Conservation (phyloP, 2,113 vertebrate genomes). For the Ondatra zibethicus region DNA sequence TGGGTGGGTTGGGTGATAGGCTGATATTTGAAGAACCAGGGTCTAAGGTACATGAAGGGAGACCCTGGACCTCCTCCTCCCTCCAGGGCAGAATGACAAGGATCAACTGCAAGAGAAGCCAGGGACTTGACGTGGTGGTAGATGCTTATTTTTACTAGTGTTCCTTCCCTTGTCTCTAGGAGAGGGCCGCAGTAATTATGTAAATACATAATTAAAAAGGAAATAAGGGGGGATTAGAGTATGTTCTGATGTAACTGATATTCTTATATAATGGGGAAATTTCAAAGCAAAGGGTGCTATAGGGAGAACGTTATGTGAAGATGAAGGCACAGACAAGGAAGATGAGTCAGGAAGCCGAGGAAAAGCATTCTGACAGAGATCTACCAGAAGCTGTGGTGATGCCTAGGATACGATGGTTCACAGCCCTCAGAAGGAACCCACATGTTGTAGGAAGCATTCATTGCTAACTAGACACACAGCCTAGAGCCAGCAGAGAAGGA, state of each 20-base stretch:
- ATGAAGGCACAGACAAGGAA: background rate
- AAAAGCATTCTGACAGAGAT: background rate
- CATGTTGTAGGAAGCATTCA: background rate
- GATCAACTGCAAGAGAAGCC: background rate
- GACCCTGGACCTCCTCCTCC: background rate
- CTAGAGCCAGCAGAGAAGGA: background rate
- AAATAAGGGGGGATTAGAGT: background rate
- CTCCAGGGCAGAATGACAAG: too few species aligned
- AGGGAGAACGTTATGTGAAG: background rate
- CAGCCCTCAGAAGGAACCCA: background rate
- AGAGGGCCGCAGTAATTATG: background rate
- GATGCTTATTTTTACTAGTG: background rate
- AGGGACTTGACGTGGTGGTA: too few species aligned
- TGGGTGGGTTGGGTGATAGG: background rate
- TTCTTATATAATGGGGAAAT: background rate
- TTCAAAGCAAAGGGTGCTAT: accelerated
- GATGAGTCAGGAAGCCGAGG: background rate
- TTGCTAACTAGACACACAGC: background rate
- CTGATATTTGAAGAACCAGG: too few species aligned
- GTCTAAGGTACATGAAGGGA: background rate
- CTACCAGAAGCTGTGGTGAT: background rate
- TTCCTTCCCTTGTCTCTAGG: background rate
- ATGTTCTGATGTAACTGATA: background rate
- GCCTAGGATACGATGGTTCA: too few species aligned
- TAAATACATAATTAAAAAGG: too few species aligned